Conservation (phyloP, 2,888 invertebrate genomes). For the Thereva unica region DNA sequence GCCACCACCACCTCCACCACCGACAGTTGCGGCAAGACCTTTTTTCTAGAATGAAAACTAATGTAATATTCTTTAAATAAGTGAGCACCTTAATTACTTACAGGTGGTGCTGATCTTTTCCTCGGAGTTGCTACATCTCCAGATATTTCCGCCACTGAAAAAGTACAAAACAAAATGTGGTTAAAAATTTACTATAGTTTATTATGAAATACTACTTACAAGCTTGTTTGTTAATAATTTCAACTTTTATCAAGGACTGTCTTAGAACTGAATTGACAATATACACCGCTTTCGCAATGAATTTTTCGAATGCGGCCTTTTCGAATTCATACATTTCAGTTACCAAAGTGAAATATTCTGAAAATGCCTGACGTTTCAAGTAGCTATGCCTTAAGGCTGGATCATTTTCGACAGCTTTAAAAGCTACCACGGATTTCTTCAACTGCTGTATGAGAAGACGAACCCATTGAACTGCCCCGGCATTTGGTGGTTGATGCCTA, state of each 20-base stretch:
- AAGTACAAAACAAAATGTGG: no score
- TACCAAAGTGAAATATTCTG: slow-evolving; percentile 76
- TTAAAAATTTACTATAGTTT: no score
- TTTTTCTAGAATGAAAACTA: no score
- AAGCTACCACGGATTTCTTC: slow-evolving; percentile 78
- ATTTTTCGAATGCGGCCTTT: slow-evolving; percentile 71
- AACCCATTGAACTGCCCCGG: slow-evolving; percentile 86
- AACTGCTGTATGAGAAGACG: slow-evolving; percentile 77
- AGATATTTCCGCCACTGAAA: no score
- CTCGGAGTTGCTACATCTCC: no score
- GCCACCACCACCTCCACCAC: no score
- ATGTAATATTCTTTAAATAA: no score
- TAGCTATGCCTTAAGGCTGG: slow-evolving; percentile 66
- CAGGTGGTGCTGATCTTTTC: no score
- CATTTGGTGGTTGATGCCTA: slow-evolving; percentile 76
- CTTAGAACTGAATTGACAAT: slow-evolving; percentile 71
- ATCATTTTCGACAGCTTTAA: slow-evolving; percentile 67
- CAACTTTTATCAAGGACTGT: slow-evolving; percentile 69
- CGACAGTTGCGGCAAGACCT: no score
- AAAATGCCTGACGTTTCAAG: slow-evolving; percentile 74
- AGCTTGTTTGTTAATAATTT: slow-evolving; percentile 51
- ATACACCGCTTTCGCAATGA: slow-evolving; percentile 67
- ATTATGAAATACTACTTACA: no score
- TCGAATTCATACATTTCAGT: slow-evolving; percentile 78
- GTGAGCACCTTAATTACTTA: no score